Base-by-base conservation (phyloP, 1,140 invertebrate genomes). In the Drosophila auraria region DNA sequence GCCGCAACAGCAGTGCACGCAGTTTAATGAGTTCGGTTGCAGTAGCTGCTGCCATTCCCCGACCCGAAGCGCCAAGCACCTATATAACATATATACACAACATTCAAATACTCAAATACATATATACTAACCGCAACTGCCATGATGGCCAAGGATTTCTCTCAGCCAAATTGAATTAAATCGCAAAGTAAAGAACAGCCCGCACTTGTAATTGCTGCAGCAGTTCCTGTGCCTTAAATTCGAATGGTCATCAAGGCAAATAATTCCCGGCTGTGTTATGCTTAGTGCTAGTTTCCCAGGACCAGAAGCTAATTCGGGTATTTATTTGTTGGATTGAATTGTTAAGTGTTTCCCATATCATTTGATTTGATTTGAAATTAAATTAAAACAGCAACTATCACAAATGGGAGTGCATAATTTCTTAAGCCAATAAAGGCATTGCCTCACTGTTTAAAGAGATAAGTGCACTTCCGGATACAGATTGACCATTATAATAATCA, bases 21-120 rank as follows among this genome's bases (percentile, higher is more conserved):
- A 81, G 70, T 89, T 89, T 84, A 87, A 89, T 90, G 82, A 87
- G 84, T 89, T 82, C 61, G 70, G 51, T 27, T 78, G 69, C 76
- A 60, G 23, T 70, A 49, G 61, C 60, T 33, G 44, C 27, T 47
- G 42, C 30, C 51, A 42, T 36, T 60, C 49, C 73, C 68, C 54
- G 56, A 42, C 23, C 57, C 59, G 12, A 14, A 14, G 36, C 20
- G 27, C 51, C 51, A 36, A 36, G 51, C 51, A 33, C 30, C 53
- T 15, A 11, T 51, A 51, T 5, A 15, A 11, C 30, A 51, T 5
- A 15, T 54, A 36, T 36, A 8, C 36, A 36, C 8, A 54, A 15
- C 14, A 23, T 5, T 54, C 53, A 8, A 33, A 50, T 60, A 27
- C 14, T 12, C 20, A 38, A 17, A 40, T 42, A 49, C 45, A 63